phyloP scores from a whole-genome alignment of 2,113 vertebrate genomes.

The Agelaius phoeniceus region DNA sequence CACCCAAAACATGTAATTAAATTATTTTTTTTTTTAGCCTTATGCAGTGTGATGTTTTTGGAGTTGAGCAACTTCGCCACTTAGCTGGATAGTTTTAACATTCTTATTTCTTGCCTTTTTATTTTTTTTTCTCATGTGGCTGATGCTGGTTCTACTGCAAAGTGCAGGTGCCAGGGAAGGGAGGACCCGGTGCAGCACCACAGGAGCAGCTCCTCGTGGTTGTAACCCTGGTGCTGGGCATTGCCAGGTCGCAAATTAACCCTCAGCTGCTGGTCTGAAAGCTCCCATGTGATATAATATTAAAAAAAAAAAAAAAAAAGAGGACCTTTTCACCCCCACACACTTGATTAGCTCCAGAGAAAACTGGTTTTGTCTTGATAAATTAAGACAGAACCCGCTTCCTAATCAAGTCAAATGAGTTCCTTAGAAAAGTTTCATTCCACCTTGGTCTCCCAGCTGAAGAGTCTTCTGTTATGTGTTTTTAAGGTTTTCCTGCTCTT shows the following conservation, averaged over 20 bases:
- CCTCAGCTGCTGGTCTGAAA: not conserved
- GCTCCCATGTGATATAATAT: not conserved
- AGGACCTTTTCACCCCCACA: rapidly evolving
- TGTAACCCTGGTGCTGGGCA: rapidly evolving
- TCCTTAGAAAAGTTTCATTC: not conserved
- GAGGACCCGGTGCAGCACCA: rapidly evolving
- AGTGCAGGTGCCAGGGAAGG: rapidly evolving
- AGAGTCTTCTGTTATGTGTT: rapidly evolving
- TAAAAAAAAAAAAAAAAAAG: not conserved
- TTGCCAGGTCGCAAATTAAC: not conserved
- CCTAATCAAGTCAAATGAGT: rapidly evolving
- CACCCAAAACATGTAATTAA: not conserved
- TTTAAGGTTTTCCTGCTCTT: not conserved
- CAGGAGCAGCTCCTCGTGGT: rapidly evolving
- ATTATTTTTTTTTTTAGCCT: not conserved
- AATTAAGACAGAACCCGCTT: not conserved
- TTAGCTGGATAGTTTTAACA: not conserved
- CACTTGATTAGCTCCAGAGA: not conserved
- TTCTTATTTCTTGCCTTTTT: not conserved
- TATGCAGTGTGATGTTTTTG: not conserved
- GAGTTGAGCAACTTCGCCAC: rapidly evolving
- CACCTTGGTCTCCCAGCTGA: not conserved
- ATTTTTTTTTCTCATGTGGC: rapidly evolving
- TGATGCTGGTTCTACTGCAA: rapidly evolving
- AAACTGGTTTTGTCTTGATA: rapidly evolving